Base-by-base conservation (phyloP, 2,888 invertebrate genomes). In the Drosophila mercatorum region DNA sequence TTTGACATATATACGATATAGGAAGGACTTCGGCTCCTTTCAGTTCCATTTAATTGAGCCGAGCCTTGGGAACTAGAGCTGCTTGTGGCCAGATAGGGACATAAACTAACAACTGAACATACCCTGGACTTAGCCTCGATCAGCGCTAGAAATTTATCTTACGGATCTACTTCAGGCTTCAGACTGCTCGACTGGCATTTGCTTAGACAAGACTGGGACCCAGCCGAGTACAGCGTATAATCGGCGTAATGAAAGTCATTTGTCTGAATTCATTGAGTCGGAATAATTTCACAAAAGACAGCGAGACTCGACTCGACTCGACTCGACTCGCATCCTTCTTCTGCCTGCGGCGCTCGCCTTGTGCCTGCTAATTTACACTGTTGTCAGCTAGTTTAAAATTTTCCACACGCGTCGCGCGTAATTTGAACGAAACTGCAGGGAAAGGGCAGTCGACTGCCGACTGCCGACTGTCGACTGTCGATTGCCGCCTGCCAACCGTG, bases 231-330 rank as follows among this genome's bases (percentile, higher is more conserved):
- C 17, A 53, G 53, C 38, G 55, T 31, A 56, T 67, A 40, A 56
- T 51, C n/a, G 38, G 49, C 34, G 57, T 75, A 79, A 81, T 83
- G 76, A 81, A 75, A 80, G 76, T 74, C 80, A 81, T 85, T 88
- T 89, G 85, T 88, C 70, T 53, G 47, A 51, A 70, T 17, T 69
- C 80, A 72, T 64, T 87, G 75, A 65, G 71, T 79, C 70, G 85
- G 73, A 85, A 83, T 88, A 78, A 89, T 83, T 80, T 62, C 55
- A 40, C 47, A 51, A 49, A 53, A 55, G 43, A 49, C 51, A 41
- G 40, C 55, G 3, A 49, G 49, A 26, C 41, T 38, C 36, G 40
- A 40, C 40, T 43, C 7, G 31, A 26, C 41, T 38, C 36, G 49
- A 26, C 41, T 38, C 36, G 40, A 40, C 40, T 43, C 7, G 31